Evolutionary conservation across 2,113 vertebrate genomes (phyloP), one percentile per base, ranked within the genome.

Genomic region (Periophthalmus modestus): DNA sequence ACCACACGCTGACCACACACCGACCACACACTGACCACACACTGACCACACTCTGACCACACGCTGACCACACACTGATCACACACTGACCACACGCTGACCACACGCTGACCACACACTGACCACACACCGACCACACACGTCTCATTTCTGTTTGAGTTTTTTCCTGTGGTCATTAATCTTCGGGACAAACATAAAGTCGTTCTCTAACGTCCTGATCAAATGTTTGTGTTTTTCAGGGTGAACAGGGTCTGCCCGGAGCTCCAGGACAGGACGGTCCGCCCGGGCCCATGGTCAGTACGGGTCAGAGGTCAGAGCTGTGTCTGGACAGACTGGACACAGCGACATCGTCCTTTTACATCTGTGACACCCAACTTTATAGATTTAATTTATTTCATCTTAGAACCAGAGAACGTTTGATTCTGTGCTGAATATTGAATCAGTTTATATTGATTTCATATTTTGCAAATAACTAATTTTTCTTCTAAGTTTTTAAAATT

Each of bases 241-340:
- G 98, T 87, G 98, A 99, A 88, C 98, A 99, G 96, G 98, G 98
- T 77, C 89, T 97, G 62, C 97, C 98, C 58, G 98, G 98, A 86
- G 91, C 96, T 0, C 86, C 97, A 19, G 98, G 98, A 78, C 98
- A 98, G 86, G 95, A 99, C 36, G 98, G 98, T 58, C 98, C 98
- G 63, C 97, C 97, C 36, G 98, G 98, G 59, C 98, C 98, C 28
- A 89, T 99, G 93, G 98, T 98, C 72, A 95, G 87, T 89, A 82
- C 47, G 52, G 59, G 28, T 28, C 28, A 28, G 16, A 48, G 59
- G 0, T 50, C 69, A 24, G 66, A 18, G 39, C 43, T 21, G 61
- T 68, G 6, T 59, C 18, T 76, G 43, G n/a, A n/a, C 39, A 46
- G 23, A 61, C 67, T 71, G 0, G 9, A 66, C 5, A 18, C 46